phyloP scores from a whole-genome alignment of 1,140 invertebrate species.

The Hirudo medicinalis region DNA sequence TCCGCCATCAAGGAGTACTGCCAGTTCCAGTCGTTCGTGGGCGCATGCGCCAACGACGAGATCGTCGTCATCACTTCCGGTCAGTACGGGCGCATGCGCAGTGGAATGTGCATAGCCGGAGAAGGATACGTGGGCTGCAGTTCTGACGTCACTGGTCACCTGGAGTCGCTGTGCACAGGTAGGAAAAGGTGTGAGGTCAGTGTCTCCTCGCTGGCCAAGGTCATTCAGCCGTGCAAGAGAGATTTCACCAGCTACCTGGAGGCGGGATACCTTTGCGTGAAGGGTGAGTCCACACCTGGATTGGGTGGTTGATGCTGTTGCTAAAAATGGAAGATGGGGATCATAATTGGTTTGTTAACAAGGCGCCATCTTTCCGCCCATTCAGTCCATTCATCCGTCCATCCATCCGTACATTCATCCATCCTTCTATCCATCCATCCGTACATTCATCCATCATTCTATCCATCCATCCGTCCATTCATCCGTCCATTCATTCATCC shows the following conservation, averaged over 20 bases:
- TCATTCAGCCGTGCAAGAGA: slow-evolving; percentile 16
- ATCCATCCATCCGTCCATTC: background rate
- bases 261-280: slow-evolving; percentile 21
- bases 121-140: slow-evolving; percentile 24
- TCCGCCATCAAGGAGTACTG: slow-evolving; percentile 13
- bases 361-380: too few species aligned
- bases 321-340: too few species aligned
- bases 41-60: slow-evolving; percentile 10
- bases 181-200: slow-evolving; percentile 12
- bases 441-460: too few species aligned
- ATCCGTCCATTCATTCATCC: too few species aligned
- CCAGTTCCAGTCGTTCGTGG: slow-evolving; percentile 9
- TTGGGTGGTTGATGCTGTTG: background rate
- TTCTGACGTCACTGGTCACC: slow-evolving; percentile 22
- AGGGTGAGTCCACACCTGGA: slow-evolving; percentile 10
- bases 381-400: background rate
- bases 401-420: too few species aligned
- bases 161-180: slow-evolving; percentile 22
- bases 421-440: background rate
- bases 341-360: too few species aligned
- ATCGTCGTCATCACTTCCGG: slow-evolving; percentile 8
- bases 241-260: slow-evolving; percentile 23
- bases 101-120: slow-evolving; percentile 15
- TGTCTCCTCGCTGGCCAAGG: slow-evolving; percentile 15
- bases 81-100: slow-evolving; percentile 16